Evolutionary conservation across 2,888 invertebrate genomes (phyloP).

Genomic region (Andrena trimmerana): DNA sequence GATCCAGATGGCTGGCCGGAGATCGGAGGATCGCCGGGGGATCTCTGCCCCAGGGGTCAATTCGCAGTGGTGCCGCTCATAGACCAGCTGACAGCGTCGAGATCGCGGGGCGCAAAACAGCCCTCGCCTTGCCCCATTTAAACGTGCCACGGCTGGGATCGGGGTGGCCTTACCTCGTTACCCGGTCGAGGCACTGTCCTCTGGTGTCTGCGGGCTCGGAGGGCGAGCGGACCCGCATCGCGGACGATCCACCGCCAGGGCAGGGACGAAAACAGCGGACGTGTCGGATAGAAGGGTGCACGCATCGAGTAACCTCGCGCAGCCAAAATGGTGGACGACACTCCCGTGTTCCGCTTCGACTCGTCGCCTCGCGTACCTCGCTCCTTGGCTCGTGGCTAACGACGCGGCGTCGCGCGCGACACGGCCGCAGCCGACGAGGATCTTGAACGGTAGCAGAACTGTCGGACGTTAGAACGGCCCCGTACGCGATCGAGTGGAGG

Average conservation of each 20-base stretch:
- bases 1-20: neutral
- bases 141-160: slow-evolving; percentile 15
- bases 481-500: slow-evolving; percentile 6
- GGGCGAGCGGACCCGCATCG: neutral
- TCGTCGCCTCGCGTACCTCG: slow-evolving; percentile 44
- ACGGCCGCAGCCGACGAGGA: neutral
- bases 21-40: neutral
- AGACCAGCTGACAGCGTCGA: slow-evolving; percentile 76
- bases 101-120: slow-evolving; percentile 68
- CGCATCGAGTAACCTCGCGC: slow-evolving; percentile 80
- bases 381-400: neutral
- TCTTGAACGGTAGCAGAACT: slow-evolving; percentile 6
- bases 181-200: slow-evolving; percentile 12
- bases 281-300: slow-evolving; percentile 49
- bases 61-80: slow-evolving; percentile 8
- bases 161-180: slow-evolving; percentile 14
- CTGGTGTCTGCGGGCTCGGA: neutral
- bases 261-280: slow-evolving; percentile 31
- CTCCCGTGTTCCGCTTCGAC: slow-evolving; percentile 75
- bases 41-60: neutral
- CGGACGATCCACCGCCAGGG: neutral
- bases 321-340: slow-evolving; percentile 84
- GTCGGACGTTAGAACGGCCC: neutral
- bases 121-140: slow-evolving; percentile 63
- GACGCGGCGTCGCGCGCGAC: neutral